Evolutionary conservation across 2,888 invertebrate genomes (phyloP), one percentile per base, ranked within the genome.

Genomic region (Aphodius granarius): DNA sequence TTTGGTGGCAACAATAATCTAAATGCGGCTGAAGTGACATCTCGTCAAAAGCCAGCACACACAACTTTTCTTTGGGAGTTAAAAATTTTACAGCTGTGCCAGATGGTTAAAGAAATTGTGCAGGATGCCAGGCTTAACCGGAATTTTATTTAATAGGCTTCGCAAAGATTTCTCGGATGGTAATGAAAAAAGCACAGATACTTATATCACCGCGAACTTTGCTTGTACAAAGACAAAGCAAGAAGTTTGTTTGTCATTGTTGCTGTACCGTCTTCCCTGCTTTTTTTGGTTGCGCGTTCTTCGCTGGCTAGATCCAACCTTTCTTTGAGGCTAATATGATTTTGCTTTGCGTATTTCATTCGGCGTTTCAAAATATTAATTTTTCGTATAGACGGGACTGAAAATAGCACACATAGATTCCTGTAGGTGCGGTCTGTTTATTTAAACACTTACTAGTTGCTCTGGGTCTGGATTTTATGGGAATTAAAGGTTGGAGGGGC

Each of bases 191-290:
- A 78, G 17, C 66, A 71, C 75, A 9, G 77, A 77, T n/a, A 79
- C 22, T 21, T 78, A 75, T 63, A 70, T 73, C 22, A 63, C 66
- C 16, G 43, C 66, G 65, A 73, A 73, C 78, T 77, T 72, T 79
- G 77, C 22, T 80, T 80, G 66, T 72, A 78, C 6, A 80, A 66
- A 13, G 78, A 75, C 13, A 78, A 72, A 73, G 76, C 77, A 63
- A 79, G 76, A 19, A 78, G 68, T 73, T 80, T 80, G 65, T 80
- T 78, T 80, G 65, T 80, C 78, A 63, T 79, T 76, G 16, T 74
- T 13, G 16, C 76, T 74, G 43, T 74, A 80, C 43, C 79, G 62
- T 64, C 77, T 68, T 71, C 77, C 71, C 63, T 23, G 4, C 79
- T 77, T 22, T 77, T 73, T 73, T 79, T n/a, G n/a, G n/a, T n/a